A percentile compares a stretch with the other conserved stretches of the same genome.
Conservation (phyloP, 2,797 vertebrate genomes). For the Acanthiza pusilla region DNA sequence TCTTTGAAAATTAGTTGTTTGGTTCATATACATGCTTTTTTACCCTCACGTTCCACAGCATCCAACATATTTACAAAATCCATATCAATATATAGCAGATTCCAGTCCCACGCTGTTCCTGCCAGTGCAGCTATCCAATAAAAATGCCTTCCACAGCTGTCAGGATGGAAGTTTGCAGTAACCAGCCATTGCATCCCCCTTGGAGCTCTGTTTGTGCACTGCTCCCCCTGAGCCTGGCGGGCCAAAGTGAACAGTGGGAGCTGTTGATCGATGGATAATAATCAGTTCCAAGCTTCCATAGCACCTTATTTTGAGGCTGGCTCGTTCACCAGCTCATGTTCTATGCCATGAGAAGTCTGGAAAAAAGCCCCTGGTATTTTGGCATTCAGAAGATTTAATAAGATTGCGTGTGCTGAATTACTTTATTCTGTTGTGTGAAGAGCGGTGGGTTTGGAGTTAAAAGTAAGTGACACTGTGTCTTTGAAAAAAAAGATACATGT, state of each 20-base stretch:
- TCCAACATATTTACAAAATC: neutral
- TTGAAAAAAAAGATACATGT: neutral
- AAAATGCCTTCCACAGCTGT: neutral
- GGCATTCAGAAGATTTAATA: neutral
- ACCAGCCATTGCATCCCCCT: neutral
- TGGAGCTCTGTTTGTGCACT: neutral
- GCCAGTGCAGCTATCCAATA: neutral
- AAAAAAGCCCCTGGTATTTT: neutral
- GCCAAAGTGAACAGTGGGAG: neutral
- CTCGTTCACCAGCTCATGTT: neutral
- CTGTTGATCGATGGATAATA: neutral
- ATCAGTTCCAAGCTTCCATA: neutral
- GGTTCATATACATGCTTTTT: neutral
- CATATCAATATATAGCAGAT: rapidly evolving
- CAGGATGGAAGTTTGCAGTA: neutral
- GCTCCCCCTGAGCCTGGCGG: neutral
- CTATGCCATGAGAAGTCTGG: neutral
- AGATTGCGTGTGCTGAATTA: neutral
- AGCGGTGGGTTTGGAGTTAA: neutral
- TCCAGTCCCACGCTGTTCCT: neutral
- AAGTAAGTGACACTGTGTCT: neutral
- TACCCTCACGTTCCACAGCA: neutral
- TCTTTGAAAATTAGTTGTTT: neutral
- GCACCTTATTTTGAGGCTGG: neutral
- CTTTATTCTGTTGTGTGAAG: neutral